A percentile compares a stretch with the other conserved stretches of the same genome.
Evolutionary conservation across 2,797 vertebrate genomes (phyloP).

Genomic region (Acestrorhynchus altus): DNA sequence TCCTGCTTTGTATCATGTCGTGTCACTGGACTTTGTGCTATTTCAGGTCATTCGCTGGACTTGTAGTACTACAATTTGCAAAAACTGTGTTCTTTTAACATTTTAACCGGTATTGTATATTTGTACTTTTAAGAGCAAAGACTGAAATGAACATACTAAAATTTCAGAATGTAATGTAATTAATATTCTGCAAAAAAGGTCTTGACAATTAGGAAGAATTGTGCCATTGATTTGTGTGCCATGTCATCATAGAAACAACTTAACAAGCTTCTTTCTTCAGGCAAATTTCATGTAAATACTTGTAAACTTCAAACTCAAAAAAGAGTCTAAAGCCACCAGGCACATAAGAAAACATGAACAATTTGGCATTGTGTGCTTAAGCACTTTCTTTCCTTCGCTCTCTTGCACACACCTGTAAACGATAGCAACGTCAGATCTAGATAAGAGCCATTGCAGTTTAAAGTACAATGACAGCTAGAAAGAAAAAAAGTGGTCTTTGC

Average conservation of each 20-base stretch:
- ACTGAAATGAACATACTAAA: neutral
- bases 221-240: neutral
- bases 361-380: neutral
- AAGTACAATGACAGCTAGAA: constrained; percentile 41
- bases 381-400: neutral
- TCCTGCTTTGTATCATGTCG: no score
- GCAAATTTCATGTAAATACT: neutral
- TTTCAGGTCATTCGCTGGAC: no score
- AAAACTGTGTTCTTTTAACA: no score
- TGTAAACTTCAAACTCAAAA: neutral
- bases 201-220: neutral
- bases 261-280: neutral
- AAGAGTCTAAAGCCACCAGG: neutral
- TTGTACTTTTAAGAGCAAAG: neutral
- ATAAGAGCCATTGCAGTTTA: constrained; percentile 31
- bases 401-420: neutral
- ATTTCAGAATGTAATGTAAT: no score
- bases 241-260: neutral
- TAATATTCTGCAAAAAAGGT: neutral
- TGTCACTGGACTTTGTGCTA: no score
- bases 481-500: neutral
- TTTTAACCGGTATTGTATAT: no score
- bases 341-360: neutral
- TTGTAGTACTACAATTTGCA: no score
- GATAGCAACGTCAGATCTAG: constrained; percentile 15